Base-by-base conservation (phyloP, 1,140 invertebrate genomes). In the Drosophila micromelanica region DNA sequence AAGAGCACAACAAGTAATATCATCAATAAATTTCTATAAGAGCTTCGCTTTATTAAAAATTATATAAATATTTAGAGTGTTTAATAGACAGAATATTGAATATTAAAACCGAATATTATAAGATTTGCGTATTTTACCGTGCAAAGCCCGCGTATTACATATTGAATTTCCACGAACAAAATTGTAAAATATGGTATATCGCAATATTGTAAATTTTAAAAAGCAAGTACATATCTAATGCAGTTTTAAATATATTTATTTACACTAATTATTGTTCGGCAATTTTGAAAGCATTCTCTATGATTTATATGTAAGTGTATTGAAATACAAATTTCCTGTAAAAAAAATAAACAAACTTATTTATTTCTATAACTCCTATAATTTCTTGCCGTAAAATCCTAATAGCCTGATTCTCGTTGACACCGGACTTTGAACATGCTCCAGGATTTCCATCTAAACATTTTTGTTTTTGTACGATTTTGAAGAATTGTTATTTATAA, bases 361-460 rank as follows among this genome's bases (percentile, higher is more conserved):
- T 40, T 70, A n/a, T 55, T 32, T 56, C 13, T 55, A 65, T 65
- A 32, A 51, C 20, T 67, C 55, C 62, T 90, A 90, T 76, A 90
- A 86, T 43, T 90, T 90, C 35, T 92, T 92, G 15, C 91, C 91
- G 59, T 92, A 92, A 84, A 92, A 91, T 69, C 91, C 91, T 91
- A 92, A 91, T 61, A 92, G 91, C 62, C 81, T 80, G 70, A 92
- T 90, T 74, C 91, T 84, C 62, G 91, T 92, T 57, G 91, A 92
- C 43, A 92, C 91, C 40, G 91, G 91, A 90, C 91, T 92, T 81
- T 92, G 91, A 74, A 92, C 84, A 73, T 91, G 82, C 71, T 92
- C 91, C 91, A 92, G 73, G 70, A 92, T 92, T 80, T 92, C 91
- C 91, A 92, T 90, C 91, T 92, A 75, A 69, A 74, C 43, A 57